A percentile compares a stretch with the other conserved stretches of the same genome.
Conservation (phyloP, 2,888 invertebrate species). For the Lasiommata megera region DNA sequence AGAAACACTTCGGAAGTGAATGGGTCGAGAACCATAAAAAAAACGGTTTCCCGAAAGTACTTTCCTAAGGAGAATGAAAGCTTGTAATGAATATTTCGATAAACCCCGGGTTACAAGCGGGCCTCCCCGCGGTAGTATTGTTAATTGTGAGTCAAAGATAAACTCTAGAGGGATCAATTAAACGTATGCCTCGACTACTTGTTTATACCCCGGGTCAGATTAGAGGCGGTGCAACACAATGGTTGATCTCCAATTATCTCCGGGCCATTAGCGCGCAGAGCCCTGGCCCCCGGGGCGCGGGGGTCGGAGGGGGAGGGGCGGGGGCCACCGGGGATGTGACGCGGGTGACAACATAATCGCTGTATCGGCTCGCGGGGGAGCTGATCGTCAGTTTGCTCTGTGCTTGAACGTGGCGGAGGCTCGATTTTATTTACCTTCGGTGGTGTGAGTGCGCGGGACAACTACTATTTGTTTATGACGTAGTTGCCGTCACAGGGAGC, state of each 20-base stretch:
- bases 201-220: slow-evolving; percentile 14
- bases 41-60: too few species aligned
- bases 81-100: too few species aligned
- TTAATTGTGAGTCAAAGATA: neutral
- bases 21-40: too few species aligned
- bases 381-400: neutral
- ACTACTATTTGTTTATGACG: too few species aligned
- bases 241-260: slow-evolving; percentile 42
- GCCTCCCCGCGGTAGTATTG: neutral
- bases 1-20: too few species aligned
- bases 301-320: slow-evolving; percentile 35
- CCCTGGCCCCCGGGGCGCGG: slow-evolving; percentile 29
- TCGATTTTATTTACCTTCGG: too few species aligned
- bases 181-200: slow-evolving; percentile 12
- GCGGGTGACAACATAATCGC: slow-evolving; percentile 48
- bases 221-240: slow-evolving; percentile 23
- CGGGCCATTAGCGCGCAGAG: slow-evolving; percentile 30
- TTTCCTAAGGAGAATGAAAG: too few species aligned
- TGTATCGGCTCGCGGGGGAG: slow-evolving; percentile 13
- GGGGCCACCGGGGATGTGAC: slow-evolving; percentile 34
- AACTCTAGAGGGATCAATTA: slow-evolving; percentile 18
- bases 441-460: too few species aligned
- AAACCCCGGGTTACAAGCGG: too few species aligned
- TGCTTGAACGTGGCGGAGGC: neutral
- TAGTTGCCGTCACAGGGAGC: too few species aligned